Base-by-base conservation (phyloP, 2,888 invertebrate genomes). In the Venusia cambrica region DNA sequence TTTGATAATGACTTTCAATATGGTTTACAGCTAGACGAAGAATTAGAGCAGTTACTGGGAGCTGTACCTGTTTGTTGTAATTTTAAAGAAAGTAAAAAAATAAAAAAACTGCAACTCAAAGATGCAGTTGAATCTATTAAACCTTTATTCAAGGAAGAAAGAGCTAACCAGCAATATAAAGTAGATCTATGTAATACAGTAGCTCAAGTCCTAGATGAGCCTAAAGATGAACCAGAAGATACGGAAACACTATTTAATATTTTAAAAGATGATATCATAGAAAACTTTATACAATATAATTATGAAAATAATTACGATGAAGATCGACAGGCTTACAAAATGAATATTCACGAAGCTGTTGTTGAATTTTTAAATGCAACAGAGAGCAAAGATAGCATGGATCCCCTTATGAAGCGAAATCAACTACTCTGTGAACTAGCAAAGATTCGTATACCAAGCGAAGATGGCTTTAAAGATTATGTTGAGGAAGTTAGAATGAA, bases 401-500 rank as follows among this genome's bases (percentile, higher is more conserved):
- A 70, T 46, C 42, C 62, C 2, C 45, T 73, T 26, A 48, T 68
- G 6, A 54, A 40, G 45, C 46, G 57, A 30, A 75, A 79, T 47
- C 57, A 67, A 31, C 40, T 79, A n/a, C 21, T 78, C n/a, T 64
- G 67, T 45, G 73, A 75, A 20, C 48, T 81, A 18, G 46, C 58
- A 21, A 60, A 58, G 39, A 62, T 78, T 2, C 64, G 68, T 1
- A 15, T 61, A 20, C 71, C 75, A 7, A 45, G 46, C 11, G 48
- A 64, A 12, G 53, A 63, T 13, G 41, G 51, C 5, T 41, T 78
- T 8, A 51, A 53, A 37, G 55, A 69, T 10, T 69, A 73, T 51
- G 64, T 65, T 1, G 63, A 75, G 40, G 68, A 71, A 54, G 65
- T 79, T 12, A 51, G 69, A 31, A 40, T 79, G 31, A 62, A 58